Base-by-base conservation (phyloP, 2,113 vertebrate genomes). In the Macquaria australasica region DNA sequence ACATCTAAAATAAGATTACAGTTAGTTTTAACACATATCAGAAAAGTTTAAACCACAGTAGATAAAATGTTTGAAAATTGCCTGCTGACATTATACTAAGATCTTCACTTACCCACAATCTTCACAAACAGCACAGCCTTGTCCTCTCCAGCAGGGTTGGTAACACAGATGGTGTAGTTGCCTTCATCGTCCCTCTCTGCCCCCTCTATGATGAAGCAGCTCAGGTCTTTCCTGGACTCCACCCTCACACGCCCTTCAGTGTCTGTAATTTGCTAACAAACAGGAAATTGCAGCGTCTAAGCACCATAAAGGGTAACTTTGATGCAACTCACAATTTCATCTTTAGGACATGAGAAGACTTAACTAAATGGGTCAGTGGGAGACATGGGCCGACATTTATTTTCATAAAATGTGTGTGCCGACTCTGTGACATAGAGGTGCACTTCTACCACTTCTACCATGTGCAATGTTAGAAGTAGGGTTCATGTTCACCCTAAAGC, bases 161-260 rank as follows among this genome's bases (percentile, higher is more conserved):
- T 94, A 31, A 98, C 97, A 62, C 92, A 93, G 87, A 98, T 97
- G 75, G 82, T 95, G 90, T 98, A 98, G 39, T 92, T 94, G 6
- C 95, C 96, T 91, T 97, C 97, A 5, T 98, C 97, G 0, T 89
- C 90, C 60, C 97, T 91, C 85, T 97, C 95, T 0, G 97, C 97
- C 0, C 97, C 96, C 93, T 98, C 97, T 10, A 98, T 97, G 60
- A 98, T 88, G 1, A 98, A 97, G 90, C 94, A 96, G 95, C 97
- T 97, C 77, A 93, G 63, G 50, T 96, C 96, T 0, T 86, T 93
- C 60, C 91, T 93, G 73, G 86, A 31, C 92, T 98, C 97, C 0
- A 98, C 81, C 6, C 81, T 95, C 0, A 94, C 15, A 9, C 97
- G 96, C 3, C 97, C 97, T 34, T 96, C 95, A 0, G 45, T 73